Conservation (phyloP, 2,113 vertebrate species). For the Grantiella picta region DNA sequence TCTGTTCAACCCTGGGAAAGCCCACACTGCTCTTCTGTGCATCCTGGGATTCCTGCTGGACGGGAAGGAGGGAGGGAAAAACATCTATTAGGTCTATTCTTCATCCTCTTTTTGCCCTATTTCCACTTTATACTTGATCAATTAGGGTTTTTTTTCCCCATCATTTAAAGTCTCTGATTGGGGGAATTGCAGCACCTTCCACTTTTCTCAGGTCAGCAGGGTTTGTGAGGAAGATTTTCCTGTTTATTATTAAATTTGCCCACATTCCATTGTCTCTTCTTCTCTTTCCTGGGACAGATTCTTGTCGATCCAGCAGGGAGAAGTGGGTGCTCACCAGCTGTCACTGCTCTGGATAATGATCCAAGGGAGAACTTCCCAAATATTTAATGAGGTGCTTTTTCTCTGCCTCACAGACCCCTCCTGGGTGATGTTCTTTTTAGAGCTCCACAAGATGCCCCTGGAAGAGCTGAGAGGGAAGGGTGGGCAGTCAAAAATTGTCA, state of each 20-base stretch:
- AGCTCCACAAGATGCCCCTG: not conserved
- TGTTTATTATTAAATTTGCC: not conserved
- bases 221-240: not conserved
- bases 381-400: fast-evolving
- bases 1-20: fast-evolving
- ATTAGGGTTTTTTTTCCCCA: fast-evolving
- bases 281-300: not conserved
- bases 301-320: not conserved
- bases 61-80: not conserved
- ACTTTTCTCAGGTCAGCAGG: not conserved
- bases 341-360: not conserved
- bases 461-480: not conserved
- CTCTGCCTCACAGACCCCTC: too few species aligned
- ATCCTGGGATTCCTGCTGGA: fast-evolving
- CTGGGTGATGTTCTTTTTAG: fast-evolving
- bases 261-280: fast-evolving
- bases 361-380: too few species aligned
- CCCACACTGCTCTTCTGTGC: not conserved
- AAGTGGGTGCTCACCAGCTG: not conserved
- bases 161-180: not conserved
- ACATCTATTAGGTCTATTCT: not conserved
- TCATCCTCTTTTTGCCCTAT: not conserved
- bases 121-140: not conserved
- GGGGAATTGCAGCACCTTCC: not conserved
- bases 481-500: too few species aligned